Evolutionary conservation across 2,113 vertebrate species (phyloP).

Genomic region (Psophia crepitans): DNA sequence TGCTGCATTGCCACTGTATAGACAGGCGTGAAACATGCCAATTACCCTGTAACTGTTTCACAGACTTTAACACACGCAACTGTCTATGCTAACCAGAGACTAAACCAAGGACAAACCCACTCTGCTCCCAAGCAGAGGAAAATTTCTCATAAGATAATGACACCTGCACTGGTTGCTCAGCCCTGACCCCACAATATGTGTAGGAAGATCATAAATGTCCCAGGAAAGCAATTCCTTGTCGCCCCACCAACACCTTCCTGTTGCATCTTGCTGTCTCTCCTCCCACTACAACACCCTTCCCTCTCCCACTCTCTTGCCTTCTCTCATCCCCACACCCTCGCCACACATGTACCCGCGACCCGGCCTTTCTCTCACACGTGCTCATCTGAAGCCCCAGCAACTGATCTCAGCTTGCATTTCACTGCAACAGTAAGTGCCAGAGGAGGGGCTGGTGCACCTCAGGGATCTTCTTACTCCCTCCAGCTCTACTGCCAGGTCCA

Average conservation of each 20-base stretch:
- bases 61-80: neutral
- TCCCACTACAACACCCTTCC: neutral
- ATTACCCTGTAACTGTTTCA: neutral
- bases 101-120: neutral
- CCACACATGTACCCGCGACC: no score
- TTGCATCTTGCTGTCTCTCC: neutral
- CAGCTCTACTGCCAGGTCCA: neutral
- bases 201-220: neutral
- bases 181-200: neutral
- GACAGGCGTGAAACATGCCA: neutral
- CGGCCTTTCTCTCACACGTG: neutral
- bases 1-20: neutral
- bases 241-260: neutral
- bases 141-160: no score
- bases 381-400: neutral
- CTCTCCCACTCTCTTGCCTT: neutral
- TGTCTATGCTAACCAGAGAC: accelerated
- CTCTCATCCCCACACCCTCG: no score
- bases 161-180: neutral
- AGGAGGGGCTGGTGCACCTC: neutral
- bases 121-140: neutral
- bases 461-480: neutral
- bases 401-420: neutral
- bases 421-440: neutral
- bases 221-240: neutral